These are phyloP conservation scores for Ia io DNA, from an alignment of 2,113 vertebrate genomes.

Conservation along the genomic window DNA sequence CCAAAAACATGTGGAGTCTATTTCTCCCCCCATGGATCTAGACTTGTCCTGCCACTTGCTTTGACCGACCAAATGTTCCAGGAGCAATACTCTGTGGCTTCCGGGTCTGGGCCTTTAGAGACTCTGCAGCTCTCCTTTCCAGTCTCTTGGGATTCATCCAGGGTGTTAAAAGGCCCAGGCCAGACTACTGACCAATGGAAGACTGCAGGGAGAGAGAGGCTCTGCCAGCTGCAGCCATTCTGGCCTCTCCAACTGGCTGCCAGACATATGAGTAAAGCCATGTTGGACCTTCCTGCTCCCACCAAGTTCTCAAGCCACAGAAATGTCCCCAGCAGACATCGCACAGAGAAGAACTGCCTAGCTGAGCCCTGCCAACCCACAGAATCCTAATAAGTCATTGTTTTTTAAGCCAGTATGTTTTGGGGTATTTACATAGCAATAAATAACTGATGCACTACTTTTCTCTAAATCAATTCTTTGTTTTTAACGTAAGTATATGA, in stretches of 20 bases:
- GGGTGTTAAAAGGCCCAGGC: not conserved
- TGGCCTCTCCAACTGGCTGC: not conserved
- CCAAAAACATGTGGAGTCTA: not conserved
- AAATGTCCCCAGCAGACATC: not conserved
- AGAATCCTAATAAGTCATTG: not conserved
- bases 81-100: not conserved
- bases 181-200: not conserved
- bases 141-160: not conserved
- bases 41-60: not conserved
- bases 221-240: not conserved
- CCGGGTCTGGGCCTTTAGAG: not conserved
- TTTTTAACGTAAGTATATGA: not conserved
- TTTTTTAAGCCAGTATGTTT: not conserved
- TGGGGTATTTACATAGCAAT: not conserved
- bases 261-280: not conserved
- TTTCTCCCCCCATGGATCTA: not conserved
- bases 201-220: not conserved
- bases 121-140: not conserved
- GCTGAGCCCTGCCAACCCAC: not conserved
- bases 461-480: not conserved
- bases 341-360: not conserved
- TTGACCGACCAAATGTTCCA: not conserved
- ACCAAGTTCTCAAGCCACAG: slow-evolving; percentile 6
- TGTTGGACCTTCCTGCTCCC: not conserved
- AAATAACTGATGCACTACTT: not conserved